These are phyloP conservation scores for Carassius gibelio DNA, from an alignment of 2,113 vertebrate genomes.

Conservation along the genomic window DNA sequence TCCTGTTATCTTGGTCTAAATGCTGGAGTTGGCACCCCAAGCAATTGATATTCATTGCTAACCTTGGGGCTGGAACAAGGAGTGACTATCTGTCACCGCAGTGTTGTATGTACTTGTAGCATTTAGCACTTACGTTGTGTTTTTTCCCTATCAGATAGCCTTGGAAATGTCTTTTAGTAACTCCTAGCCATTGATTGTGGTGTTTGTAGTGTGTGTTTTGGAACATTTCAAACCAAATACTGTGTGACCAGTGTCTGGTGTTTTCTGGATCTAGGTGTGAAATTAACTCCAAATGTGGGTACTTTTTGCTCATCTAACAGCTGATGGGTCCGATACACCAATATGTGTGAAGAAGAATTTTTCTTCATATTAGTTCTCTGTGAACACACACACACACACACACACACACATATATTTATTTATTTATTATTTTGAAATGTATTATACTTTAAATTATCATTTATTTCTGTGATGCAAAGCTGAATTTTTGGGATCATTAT, in stretches of 20 bases:
- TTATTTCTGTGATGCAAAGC: too few relatives aligned
- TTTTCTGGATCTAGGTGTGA: neutral
- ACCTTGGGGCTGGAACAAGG: neutral
- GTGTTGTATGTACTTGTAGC: neutral
- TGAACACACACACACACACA: neutral
- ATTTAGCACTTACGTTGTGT: neutral
- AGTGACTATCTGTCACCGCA: neutral
- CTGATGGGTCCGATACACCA: neutral
- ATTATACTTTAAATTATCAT: too few relatives aligned
- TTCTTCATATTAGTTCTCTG: neutral
- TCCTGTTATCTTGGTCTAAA: neutral
- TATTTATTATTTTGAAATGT: too few relatives aligned
- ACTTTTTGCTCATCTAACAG: neutral
- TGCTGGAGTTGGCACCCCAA: neutral
- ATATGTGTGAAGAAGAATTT: neutral
- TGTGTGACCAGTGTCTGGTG: neutral
- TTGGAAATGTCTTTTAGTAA: neutral
- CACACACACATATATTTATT: too few relatives aligned
- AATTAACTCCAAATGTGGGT: neutral
- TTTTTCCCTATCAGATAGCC: neutral
- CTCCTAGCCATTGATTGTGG: neutral
- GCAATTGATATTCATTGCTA: neutral
- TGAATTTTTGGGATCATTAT: too few relatives aligned
- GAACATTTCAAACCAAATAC: neutral
- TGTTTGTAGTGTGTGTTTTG: neutral